These are phyloP conservation scores for Brachyhypopomus occidentalis DNA, from an alignment of 2,113 vertebrate species.

Conservation along the genomic window DNA sequence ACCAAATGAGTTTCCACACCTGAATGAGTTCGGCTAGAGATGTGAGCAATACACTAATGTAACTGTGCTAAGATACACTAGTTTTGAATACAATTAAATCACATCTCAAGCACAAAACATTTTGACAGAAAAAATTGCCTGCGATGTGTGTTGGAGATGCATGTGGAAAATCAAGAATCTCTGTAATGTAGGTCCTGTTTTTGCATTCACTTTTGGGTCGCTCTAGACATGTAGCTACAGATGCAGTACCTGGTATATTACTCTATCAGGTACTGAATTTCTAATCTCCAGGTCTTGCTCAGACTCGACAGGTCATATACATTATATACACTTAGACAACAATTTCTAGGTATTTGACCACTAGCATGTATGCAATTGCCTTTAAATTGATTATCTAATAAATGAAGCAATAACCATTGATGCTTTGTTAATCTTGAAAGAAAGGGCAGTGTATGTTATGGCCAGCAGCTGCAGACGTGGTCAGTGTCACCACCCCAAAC, in stretches of 20 bases:
- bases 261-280: neutral
- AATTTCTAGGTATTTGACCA: no score
- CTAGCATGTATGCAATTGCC: no score
- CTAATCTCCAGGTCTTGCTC: neutral
- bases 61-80: neutral
- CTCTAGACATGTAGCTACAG: neutral
- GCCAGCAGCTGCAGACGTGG: constrained; percentile 2
- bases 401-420: no score
- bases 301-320: neutral
- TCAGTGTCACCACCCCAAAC: constrained; percentile 23
- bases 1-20: constrained; percentile 27
- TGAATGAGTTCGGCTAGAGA: constrained; percentile 3
- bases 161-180: constrained; percentile 33
- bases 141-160: constrained; percentile 6
- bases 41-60: neutral
- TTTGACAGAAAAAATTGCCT: neutral
- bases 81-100: neutral
- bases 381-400: no score
- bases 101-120: neutral
- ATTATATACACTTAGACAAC: no score
- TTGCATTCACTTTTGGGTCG: neutral
- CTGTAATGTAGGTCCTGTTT: constrained; percentile 51
- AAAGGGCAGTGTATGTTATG: neutral
- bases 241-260: neutral
- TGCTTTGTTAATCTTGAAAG: constrained; percentile 3